Percentiles rank a stretch among this genome's conserved stretches.
Conservation (phyloP, 1,140 invertebrate genomes). For the Battus philenor region DNA sequence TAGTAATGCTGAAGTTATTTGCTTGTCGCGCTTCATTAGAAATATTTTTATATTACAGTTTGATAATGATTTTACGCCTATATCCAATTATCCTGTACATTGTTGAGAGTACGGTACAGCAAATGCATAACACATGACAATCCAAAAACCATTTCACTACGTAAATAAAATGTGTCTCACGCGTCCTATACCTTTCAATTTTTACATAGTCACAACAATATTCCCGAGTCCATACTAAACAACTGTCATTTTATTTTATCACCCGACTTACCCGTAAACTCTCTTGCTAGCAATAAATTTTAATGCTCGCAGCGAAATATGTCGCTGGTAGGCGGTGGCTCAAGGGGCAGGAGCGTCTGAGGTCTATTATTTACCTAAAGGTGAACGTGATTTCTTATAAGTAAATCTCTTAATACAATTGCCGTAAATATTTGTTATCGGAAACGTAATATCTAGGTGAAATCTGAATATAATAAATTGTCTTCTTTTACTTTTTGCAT, state of each 20-base stretch:
- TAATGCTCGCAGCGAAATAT: conserved; percentile 63
- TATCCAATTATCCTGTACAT: too few relatives aligned
- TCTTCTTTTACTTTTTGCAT: too few relatives aligned
- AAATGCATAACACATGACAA: conserved; percentile 46
- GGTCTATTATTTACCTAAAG: background rate
- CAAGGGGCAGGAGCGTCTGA: background rate
- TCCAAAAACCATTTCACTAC: conserved; percentile 64
- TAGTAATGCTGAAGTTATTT: too few relatives aligned
- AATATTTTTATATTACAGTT: too few relatives aligned
- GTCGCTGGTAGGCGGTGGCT: conserved; percentile 36
- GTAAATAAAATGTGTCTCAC: conserved; percentile 69
- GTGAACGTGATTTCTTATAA: too few relatives aligned
- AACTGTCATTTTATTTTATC: conserved; percentile 75
- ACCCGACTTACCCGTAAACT: conserved; percentile 63
- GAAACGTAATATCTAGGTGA: too few relatives aligned
- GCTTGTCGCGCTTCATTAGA: too few relatives aligned
- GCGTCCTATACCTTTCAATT: conserved; percentile 73
- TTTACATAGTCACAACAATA: conserved; percentile 54
- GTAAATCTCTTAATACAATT: too few relatives aligned
- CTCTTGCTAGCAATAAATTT: conserved; percentile 66
- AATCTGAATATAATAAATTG: too few relatives aligned
- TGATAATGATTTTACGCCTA: background rate
- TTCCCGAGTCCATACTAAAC: conserved; percentile 69
- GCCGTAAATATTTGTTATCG: too few relatives aligned
- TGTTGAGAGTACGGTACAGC: conserved; percentile 18